phyloP scores from a whole-genome alignment of 1,140 invertebrate genomes.

The Melanaphis sacchari region DNA sequence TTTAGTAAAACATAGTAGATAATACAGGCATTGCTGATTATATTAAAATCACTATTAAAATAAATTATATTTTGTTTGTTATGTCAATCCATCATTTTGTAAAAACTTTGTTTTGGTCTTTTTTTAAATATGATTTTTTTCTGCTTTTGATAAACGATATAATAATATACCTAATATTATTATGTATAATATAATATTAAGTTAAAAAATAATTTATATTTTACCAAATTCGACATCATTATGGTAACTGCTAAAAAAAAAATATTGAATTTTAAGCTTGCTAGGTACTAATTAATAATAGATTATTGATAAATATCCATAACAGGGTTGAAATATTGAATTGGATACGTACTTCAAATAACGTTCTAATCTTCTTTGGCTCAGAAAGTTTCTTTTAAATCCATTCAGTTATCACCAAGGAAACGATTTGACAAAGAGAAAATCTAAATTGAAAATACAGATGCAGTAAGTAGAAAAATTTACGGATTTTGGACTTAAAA shows the following conservation, averaged over 20 bases:
- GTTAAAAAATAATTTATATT: too few relatives aligned
- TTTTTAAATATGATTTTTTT: not conserved
- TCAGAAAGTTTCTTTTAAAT: not conserved
- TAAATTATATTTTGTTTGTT: not conserved
- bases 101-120: not conserved
- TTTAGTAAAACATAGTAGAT: too few relatives aligned
- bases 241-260: too few relatives aligned
- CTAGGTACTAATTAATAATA: not conserved
- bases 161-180: not conserved
- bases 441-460: slow-evolving; percentile 4
- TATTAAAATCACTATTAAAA: not conserved
- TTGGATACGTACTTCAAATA: not conserved
- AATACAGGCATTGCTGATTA: not conserved
- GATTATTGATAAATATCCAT: not conserved
- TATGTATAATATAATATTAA: not conserved
- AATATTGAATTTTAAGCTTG: too few relatives aligned
- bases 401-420: not conserved
- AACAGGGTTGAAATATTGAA: not conserved
- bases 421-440: not conserved
- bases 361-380: not conserved
- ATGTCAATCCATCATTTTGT: not conserved
- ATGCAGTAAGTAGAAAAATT: not conserved
- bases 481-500: not conserved
- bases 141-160: not conserved
- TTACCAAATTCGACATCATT: too few relatives aligned